phyloP scores from a whole-genome alignment of 2,113 vertebrate species.

The Spilogale gracilis region DNA sequence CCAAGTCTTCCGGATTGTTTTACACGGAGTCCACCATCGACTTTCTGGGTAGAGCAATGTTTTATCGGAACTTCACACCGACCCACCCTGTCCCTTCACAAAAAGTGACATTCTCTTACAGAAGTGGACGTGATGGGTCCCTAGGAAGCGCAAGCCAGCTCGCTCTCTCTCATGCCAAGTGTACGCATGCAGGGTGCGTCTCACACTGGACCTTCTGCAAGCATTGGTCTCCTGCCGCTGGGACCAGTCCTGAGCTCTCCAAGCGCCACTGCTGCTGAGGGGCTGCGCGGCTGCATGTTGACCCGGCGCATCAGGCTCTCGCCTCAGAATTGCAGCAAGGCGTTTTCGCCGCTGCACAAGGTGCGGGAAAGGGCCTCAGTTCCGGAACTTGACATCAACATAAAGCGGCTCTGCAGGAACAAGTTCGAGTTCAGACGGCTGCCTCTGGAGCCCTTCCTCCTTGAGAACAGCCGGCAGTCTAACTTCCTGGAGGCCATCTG shows the following conservation, averaged over 20 bases:
- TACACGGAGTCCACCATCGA: conserved; percentile 97
- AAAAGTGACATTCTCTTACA: neutral
- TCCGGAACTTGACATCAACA: conserved; percentile 94
- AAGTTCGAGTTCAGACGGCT: conserved; percentile 93
- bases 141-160: fast-evolving
- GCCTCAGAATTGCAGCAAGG: conserved; percentile 96
- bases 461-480: conserved; percentile 95
- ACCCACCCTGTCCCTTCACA: conserved; percentile 93
- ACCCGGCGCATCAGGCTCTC: conserved; percentile 93
- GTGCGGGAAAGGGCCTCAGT: conserved; percentile 94
- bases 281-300: conserved; percentile 96
- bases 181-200: conserved; percentile 85
- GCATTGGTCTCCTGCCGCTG: conserved; percentile 87
- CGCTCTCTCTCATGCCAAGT: conserved; percentile 87
- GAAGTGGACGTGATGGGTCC: neutral
- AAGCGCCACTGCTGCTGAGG: conserved; percentile 92
- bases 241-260: conserved; percentile 93
- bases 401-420: conserved; percentile 95
- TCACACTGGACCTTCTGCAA: conserved; percentile 86
- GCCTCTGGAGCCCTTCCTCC: conserved; percentile 93
- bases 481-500: conserved; percentile 96
- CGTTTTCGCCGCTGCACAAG: conserved; percentile 92
- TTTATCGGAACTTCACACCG: conserved; percentile 94
- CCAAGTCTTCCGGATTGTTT: conserved; percentile 97
- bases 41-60: conserved; percentile 96